phyloP scores from a whole-genome alignment of 2,797 vertebrate species.

The Microctenopoma steveboyesi region DNA sequence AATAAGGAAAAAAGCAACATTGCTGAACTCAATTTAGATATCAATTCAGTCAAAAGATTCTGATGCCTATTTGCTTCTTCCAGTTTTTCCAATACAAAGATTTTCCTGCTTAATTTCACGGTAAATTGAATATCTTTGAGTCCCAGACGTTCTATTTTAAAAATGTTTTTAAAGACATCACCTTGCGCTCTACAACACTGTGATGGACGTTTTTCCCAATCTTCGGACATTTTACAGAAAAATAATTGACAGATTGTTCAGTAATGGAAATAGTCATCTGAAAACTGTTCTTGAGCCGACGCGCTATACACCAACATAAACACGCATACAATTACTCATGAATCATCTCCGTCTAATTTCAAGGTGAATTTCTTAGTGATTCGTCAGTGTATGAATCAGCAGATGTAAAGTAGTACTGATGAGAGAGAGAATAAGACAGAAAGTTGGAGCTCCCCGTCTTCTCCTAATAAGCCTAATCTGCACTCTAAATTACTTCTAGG shows the following conservation, averaged over 20 bases:
- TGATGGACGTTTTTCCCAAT: slow-evolving; percentile 11
- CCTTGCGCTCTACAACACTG: neutral
- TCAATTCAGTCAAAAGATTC: too few relatives aligned
- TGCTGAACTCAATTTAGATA: neutral
- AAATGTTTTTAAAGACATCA: slow-evolving; percentile 2
- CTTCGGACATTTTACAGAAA: neutral
- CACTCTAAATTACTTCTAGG: slow-evolving; percentile 73
- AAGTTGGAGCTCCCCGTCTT: slow-evolving; percentile 23
- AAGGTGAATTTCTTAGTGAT: slow-evolving; percentile 29
- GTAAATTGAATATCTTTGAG: slow-evolving; percentile 1
- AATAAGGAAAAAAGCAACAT: neutral
- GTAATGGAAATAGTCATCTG: slow-evolving; percentile 15
- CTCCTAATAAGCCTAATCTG: slow-evolving; percentile 66
- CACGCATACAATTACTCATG: slow-evolving; percentile 20
- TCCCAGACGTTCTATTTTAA: neutral
- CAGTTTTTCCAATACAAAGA: too few relatives aligned
- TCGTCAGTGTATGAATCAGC: slow-evolving; percentile 51
- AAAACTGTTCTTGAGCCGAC: slow-evolving; percentile 6
- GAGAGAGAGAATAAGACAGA: slow-evolving; percentile 10
- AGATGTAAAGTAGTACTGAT: slow-evolving; percentile 34
- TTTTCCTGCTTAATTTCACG: neutral
- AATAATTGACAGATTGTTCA: slow-evolving; percentile 6
- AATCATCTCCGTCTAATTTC: slow-evolving; percentile 33
- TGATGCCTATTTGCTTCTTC: too few relatives aligned
- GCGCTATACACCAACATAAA: neutral